Percentiles rank a stretch among this genome's conserved stretches.
Conservation (phyloP, 2,113 vertebrate genomes). For the Phaethon lepturus region DNA sequence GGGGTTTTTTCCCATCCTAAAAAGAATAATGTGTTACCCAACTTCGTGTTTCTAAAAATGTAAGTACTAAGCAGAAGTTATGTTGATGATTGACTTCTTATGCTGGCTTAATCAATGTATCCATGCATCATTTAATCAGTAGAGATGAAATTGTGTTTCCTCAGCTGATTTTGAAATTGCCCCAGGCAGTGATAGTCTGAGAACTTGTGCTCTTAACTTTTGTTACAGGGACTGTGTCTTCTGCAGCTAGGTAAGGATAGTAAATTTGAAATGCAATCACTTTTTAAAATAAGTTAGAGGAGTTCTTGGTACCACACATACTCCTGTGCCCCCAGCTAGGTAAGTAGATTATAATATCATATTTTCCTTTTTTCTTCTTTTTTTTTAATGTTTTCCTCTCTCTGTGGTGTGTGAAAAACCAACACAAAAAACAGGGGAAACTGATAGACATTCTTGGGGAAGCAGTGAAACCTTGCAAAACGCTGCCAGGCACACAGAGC, state of each 20-base stretch:
- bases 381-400: not conserved
- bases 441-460: not conserved
- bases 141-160: not conserved
- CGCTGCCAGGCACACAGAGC: not conserved
- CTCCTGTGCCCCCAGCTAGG: not conserved
- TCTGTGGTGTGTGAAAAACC: not conserved
- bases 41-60: not conserved
- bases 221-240: not conserved
- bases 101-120: not conserved
- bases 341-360: not conserved
- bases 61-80: not conserved
- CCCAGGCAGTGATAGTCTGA: not conserved
- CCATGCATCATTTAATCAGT: not conserved
- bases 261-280: not conserved
- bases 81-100: not conserved
- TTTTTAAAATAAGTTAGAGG: not conserved
- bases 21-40: not conserved
- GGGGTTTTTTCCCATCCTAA: not conserved
- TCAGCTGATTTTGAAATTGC: not conserved
- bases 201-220: not conserved
- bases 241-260: not conserved
- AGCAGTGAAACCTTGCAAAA: not conserved
- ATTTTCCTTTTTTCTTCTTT: not conserved
- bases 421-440: not conserved
- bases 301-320: not conserved